phyloP scores from a whole-genome alignment of 37 sponge, comb jelly and placozoan genomes.

The Spongilla lacustris region DNA sequence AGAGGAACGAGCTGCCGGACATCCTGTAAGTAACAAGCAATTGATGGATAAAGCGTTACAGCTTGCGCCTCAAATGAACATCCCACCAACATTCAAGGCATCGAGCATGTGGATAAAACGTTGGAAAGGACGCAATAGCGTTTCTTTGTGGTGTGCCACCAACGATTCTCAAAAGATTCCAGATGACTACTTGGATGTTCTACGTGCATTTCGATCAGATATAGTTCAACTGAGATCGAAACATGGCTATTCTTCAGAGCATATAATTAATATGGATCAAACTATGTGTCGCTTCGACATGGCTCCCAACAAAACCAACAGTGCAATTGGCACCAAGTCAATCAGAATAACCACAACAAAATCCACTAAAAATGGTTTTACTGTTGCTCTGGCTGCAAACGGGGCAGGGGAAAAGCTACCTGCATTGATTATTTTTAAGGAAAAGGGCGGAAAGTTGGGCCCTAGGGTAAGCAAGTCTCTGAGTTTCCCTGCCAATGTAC shows the following conservation, averaged over 20 bases:
- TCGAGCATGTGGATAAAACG: conserved; percentile 3
- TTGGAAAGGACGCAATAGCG: conserved; percentile 29
- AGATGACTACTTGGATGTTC: conserved; percentile 21
- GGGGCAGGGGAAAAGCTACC: conserved; percentile 26
- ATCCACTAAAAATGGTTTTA: conserved; percentile 37
- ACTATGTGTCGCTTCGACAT: conserved; percentile 45
- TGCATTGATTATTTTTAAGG: conserved; percentile 30
- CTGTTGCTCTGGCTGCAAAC: conserved; percentile 39
- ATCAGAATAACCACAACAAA: conserved; percentile 2
- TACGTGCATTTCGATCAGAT: conserved; percentile 7
- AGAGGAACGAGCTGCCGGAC: conserved; percentile 28
- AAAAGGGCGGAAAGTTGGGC: conserved; percentile 28
- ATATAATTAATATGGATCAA: conserved; percentile 41
- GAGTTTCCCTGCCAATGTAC: conserved; percentile 26
- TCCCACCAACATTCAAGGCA: conserved; percentile 13
- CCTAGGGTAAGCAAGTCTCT: background rate
- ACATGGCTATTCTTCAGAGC: background rate
- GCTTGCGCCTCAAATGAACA: conserved; percentile 6
- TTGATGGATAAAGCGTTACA: conserved; percentile 3
- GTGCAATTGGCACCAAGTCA: background rate
- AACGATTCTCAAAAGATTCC: conserved; percentile 36
- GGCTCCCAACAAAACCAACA: background rate
- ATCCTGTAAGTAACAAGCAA: conserved; percentile 11
- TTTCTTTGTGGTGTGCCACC: conserved; percentile 23
- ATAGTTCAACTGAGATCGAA: background rate